phyloP scores from a whole-genome alignment of 2,888 invertebrate genomes.

The Drosophila koepferae region DNA sequence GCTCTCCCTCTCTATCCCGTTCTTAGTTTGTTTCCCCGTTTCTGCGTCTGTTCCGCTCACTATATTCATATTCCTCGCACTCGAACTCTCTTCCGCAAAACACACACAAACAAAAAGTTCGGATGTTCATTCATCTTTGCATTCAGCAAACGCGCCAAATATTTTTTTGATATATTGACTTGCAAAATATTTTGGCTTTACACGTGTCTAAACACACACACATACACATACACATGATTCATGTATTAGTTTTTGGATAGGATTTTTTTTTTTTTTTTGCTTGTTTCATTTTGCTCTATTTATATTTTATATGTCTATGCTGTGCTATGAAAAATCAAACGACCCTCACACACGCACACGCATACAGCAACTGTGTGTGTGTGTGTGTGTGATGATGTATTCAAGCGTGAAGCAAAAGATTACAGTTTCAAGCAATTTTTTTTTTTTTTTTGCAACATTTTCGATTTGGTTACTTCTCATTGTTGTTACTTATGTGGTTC shows the following conservation, averaged over 20 bases:
- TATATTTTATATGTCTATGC: slow-evolving; percentile 57
- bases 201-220: slow-evolving; percentile 62
- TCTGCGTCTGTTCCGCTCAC: neutral
- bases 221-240: slow-evolving; percentile 19
- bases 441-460: slow-evolving; percentile 19
- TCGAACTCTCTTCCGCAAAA: slow-evolving; percentile 11
- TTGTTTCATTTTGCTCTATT: slow-evolving; percentile 35
- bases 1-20: neutral
- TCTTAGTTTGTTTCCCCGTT: neutral
- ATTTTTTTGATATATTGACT: slow-evolving; percentile 78
- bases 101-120: slow-evolving; percentile 25
- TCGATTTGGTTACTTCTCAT: slow-evolving; percentile 23
- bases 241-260: slow-evolving; percentile 36
- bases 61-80: neutral
- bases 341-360: slow-evolving; percentile 36
- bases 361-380: neutral
- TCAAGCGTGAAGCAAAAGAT: slow-evolving; percentile 77
- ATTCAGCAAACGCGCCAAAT: slow-evolving; percentile 64
- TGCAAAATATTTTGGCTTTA: slow-evolving; percentile 77
- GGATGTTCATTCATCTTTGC: slow-evolving; percentile 69
- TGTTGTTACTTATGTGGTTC: slow-evolving; percentile 13
- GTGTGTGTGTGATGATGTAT: slow-evolving; percentile 51
- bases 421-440: slow-evolving; percentile 72
- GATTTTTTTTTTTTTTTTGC: slow-evolving; percentile 29
- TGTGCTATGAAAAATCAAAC: slow-evolving; percentile 53